These are phyloP conservation scores for Sylvia borin DNA, from an alignment of 2,797 vertebrate genomes.

Conservation along the genomic window DNA sequence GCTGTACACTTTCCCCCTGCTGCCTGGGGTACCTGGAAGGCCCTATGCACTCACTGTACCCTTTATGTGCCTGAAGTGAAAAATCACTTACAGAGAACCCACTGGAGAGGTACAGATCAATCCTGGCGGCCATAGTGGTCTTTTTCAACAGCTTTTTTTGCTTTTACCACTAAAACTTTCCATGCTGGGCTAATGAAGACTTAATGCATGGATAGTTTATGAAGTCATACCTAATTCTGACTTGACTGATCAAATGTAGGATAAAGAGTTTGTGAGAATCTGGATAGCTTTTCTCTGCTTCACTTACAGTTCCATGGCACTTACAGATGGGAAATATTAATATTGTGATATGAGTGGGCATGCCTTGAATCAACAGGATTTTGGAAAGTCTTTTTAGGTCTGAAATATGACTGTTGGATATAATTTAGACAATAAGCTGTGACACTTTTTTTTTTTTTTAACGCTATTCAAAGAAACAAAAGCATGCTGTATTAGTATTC, in stretches of 20 bases:
- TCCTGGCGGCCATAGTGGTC: neutral
- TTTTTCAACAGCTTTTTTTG: neutral
- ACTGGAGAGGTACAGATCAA: neutral
- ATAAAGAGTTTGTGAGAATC: neutral
- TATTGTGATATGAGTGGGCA: neutral
- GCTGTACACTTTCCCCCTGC: neutral
- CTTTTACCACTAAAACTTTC: neutral
- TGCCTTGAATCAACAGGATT: neutral
- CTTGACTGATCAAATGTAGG: neutral
- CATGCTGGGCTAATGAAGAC: neutral
- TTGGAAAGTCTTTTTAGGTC: neutral
- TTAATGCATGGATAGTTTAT: neutral
- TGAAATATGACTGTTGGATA: neutral
- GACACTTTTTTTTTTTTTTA: neutral
- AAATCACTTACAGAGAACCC: neutral
- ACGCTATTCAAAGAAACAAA: neutral
- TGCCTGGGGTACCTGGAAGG: neutral
- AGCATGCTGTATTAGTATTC: neutral
- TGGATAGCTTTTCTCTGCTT: neutral
- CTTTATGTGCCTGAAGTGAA: neutral
- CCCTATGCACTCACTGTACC: neutral
- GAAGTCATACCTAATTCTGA: neutral
- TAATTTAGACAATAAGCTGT: neutral
- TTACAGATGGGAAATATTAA: neutral
- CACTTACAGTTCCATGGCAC: neutral